Evolutionary conservation across 2,888 invertebrate species (phyloP).

Genomic region (Teleiodes luculella): DNA sequence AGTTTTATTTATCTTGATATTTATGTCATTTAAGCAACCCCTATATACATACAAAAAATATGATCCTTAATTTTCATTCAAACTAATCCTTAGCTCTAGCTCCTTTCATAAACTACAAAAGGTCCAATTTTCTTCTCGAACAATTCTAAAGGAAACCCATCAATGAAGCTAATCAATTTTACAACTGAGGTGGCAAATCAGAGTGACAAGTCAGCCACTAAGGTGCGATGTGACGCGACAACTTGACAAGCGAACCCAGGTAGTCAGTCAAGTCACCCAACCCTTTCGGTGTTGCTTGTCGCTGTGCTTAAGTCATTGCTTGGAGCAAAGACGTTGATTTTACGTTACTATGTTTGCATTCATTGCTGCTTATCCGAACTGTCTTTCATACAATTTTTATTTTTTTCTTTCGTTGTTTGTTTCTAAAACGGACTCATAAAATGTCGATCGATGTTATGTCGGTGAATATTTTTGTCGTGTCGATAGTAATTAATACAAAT

Average conservation of each 20-base stretch:
- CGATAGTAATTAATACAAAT: no score
- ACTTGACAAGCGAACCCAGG: constrained; percentile 21
- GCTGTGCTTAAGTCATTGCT: no score
- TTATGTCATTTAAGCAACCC: no score
- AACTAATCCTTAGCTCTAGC: no score
- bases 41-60: no score
- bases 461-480: no score
- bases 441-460: no score
- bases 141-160: constrained; percentile 5
- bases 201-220: constrained; percentile 52
- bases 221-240: constrained; percentile 64
- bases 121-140: constrained; percentile 1
- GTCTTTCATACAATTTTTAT: no score
- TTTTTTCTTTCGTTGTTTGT: no score
- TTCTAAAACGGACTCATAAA: no score
- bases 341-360: not conserved
- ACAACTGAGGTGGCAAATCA: constrained; percentile 44
- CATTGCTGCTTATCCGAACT: not conserved
- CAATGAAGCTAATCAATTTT: constrained; percentile 32
- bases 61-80: no score
- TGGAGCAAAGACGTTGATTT: not conserved
- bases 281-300: not conserved
- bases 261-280: constrained; percentile 4
- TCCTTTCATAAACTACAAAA: not conserved
- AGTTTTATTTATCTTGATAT: no score